phyloP scores from a whole-genome alignment of 1,140 invertebrate species.

The Manduca sexta region DNA sequence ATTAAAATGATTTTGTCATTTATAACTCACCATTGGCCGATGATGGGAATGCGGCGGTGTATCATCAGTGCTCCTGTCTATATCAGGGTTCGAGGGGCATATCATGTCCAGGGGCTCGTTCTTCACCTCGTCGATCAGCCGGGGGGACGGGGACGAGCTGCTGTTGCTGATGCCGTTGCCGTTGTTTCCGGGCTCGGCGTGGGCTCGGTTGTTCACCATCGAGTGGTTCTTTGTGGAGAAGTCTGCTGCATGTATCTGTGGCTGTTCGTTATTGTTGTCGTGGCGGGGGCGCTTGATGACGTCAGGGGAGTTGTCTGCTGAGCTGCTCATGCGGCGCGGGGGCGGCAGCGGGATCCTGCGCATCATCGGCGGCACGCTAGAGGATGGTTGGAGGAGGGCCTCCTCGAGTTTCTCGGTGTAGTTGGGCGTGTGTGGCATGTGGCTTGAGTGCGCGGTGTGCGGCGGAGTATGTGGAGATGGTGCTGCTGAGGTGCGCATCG shows the following conservation, averaged over 20 bases:
- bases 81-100: constrained; percentile 80
- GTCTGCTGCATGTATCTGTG: constrained; percentile 76
- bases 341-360: constrained; percentile 79
- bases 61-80: constrained; percentile 81
- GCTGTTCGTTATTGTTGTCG: constrained; percentile 77
- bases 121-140: constrained; percentile 80
- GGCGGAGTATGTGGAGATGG: constrained; percentile 56
- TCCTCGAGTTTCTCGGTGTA: constrained; percentile 76
- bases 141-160: constrained; percentile 76
- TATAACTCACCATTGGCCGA: constrained; percentile 80
- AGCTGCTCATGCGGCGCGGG: constrained; percentile 76
- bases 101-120: constrained; percentile 85
- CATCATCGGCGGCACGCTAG: constrained; percentile 78
- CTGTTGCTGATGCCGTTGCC: constrained; percentile 73
- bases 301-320: constrained; percentile 76
- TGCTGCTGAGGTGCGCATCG: constrained; percentile 63
- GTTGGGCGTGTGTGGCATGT: constrained; percentile 70
- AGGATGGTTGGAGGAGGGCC: constrained; percentile 74
- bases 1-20: no score
- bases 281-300: constrained; percentile 72
- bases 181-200: constrained; percentile 55
- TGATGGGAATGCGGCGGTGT: constrained; percentile 78
- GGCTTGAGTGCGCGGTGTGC: constrained; percentile 70
- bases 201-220: constrained; percentile 24
- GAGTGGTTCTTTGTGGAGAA: constrained; percentile 78